Conservation (phyloP, 2,113 vertebrate genomes). For the Sylvietta virens region DNA sequence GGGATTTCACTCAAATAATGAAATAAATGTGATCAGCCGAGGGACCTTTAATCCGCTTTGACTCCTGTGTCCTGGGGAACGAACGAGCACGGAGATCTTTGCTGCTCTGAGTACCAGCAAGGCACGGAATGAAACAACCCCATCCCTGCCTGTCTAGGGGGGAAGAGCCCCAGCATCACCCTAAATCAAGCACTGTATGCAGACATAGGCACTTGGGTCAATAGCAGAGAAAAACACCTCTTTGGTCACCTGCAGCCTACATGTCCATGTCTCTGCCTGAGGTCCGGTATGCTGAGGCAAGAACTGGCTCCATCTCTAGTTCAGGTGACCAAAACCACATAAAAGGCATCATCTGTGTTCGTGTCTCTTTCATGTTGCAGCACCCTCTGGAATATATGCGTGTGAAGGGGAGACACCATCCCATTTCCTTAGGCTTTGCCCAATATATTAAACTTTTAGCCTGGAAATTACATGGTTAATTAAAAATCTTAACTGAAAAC, state of each 20-base stretch:
- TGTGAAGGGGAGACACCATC: not conserved
- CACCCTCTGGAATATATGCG: accelerated
- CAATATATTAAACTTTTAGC: not conserved
- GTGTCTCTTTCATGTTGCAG: not conserved
- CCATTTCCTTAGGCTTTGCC: not conserved
- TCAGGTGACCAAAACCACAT: not conserved
- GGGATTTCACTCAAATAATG: constrained; percentile 62
- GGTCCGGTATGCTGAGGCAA: accelerated
- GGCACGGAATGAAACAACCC: not conserved
- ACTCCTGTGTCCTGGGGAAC: not conserved
- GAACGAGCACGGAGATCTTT: not conserved
- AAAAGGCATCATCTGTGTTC: not conserved
- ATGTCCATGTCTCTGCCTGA: not conserved
- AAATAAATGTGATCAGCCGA: constrained; percentile 59
- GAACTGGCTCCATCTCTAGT: not conserved
- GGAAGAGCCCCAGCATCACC: not conserved
- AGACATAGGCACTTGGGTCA: not conserved
- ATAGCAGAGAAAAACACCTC: not conserved
- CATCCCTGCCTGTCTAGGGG: not conserved
- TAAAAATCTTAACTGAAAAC: not conserved
- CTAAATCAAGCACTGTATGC: not conserved
- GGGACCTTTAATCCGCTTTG: constrained; percentile 60
- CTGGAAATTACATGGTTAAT: not conserved
- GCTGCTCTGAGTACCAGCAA: not conserved
- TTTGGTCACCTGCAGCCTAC: not conserved